These are phyloP conservation scores for Camelus dromedarius DNA, from an alignment of 2,113 vertebrate genomes.

Conservation along the genomic window DNA sequence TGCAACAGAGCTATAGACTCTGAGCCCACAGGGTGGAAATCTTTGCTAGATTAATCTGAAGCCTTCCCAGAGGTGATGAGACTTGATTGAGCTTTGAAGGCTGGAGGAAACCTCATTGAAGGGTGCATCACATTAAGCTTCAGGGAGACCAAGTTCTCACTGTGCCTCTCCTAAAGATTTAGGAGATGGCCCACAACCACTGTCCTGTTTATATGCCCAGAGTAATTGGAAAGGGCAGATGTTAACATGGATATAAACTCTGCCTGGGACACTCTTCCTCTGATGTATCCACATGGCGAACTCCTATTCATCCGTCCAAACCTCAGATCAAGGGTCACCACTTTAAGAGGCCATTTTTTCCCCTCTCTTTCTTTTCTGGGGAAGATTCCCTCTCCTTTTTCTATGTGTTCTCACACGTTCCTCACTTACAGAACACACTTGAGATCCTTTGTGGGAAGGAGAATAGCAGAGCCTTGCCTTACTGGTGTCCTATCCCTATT, in stretches of 20 bases:
- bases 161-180: neutral
- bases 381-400: neutral
- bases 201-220: neutral
- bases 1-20: neutral
- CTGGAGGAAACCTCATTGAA: neutral
- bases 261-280: neutral
- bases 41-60: neutral
- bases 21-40: neutral
- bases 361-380: neutral
- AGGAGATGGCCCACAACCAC: neutral
- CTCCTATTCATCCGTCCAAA: neutral
- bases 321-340: neutral
- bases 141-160: neutral
- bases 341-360: neutral
- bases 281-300: neutral
- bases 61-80: neutral
- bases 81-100: neutral
- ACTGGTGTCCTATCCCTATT: neutral
- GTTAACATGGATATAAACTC: neutral
- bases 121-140: neutral
- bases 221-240: neutral
- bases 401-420: neutral
- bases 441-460: neutral
- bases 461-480: neutral
- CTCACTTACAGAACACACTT: neutral